Percentiles rank a stretch among this genome's conserved stretches.
Evolutionary conservation across 2,113 vertebrate genomes (phyloP).

Genomic region (Symphodus melops): DNA sequence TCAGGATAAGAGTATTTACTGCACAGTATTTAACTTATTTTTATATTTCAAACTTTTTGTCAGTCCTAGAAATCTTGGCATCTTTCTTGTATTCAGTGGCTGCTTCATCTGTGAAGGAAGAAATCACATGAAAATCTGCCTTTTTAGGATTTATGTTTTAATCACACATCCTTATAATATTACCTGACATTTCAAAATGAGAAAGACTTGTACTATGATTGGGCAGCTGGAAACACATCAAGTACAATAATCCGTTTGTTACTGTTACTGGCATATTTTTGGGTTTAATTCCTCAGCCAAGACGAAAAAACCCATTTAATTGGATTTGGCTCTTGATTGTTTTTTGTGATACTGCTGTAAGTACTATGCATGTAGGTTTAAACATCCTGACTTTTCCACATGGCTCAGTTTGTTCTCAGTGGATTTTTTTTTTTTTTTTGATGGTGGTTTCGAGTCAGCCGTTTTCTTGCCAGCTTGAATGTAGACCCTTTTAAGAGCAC

Average conservation of each 20-base stretch:
- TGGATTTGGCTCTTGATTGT: conserved; percentile 7
- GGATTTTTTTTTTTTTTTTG: background rate
- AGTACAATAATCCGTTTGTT: background rate
- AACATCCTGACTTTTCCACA: conserved; percentile 10
- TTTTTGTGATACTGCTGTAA: background rate
- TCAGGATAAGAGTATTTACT: too few species aligned
- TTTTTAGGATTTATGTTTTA: background rate
- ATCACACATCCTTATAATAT: background rate
- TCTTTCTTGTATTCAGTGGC: background rate
- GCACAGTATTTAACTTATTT: too few species aligned
- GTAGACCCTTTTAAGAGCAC: conserved; percentile 14
- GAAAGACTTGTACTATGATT: conserved; percentile 4
- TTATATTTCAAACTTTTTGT: background rate
- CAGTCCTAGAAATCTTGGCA: background rate
- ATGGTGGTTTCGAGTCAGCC: background rate
- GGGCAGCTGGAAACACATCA: background rate
- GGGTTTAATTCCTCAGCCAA: conserved; percentile 2
- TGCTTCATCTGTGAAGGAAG: background rate
- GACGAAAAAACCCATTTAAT: conserved; percentile 13
- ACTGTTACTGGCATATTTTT: background rate
- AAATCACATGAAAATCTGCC: background rate
- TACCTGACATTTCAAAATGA: conserved; percentile 10
- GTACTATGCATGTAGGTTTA: conserved; percentile 4
- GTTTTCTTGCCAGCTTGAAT: conserved; percentile 22
- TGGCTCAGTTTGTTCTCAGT: background rate